Conservation (phyloP, 1,140 invertebrate species). For the Philotrypesis tridentata region DNA sequence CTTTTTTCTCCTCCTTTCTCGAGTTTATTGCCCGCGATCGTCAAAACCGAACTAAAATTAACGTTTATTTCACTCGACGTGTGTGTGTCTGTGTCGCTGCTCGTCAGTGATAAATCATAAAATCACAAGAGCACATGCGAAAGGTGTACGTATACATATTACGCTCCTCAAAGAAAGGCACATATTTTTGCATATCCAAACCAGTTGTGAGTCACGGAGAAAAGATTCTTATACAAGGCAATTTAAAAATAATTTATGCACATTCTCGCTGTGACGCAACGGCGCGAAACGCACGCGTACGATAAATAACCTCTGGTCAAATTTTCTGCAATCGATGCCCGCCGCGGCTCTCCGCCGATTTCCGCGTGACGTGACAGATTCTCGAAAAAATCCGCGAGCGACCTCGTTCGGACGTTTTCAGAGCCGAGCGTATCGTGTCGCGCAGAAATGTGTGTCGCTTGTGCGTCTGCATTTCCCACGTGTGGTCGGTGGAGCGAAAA, state of each 20-base stretch:
- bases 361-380: no score
- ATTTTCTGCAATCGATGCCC: conserved; percentile 12
- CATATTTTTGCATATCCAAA: conserved; percentile 18
- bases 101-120: not conserved
- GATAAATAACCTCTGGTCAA: conserved; percentile 24
- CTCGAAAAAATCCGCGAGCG: conserved; percentile 2
- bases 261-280: conserved; percentile 18
- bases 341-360: not conserved
- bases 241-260: conserved; percentile 30
- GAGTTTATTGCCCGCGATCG: no score
- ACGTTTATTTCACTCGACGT: not conserved
- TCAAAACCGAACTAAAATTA: no score
- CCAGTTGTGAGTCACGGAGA: conserved; percentile 16
- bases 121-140: no score
- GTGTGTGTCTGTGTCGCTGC: no score
- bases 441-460: not conserved
- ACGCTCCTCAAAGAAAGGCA: no score
- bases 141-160: no score
- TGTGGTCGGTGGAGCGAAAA: not conserved
- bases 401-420: not conserved
- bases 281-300: conserved; percentile 19
- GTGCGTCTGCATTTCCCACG: not conserved
- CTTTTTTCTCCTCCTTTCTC: no score
- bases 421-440: not conserved
- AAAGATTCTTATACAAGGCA: conserved; percentile 24